Base-by-base conservation (phyloP, 2,113 vertebrate genomes). In the Hylia prasina region DNA sequence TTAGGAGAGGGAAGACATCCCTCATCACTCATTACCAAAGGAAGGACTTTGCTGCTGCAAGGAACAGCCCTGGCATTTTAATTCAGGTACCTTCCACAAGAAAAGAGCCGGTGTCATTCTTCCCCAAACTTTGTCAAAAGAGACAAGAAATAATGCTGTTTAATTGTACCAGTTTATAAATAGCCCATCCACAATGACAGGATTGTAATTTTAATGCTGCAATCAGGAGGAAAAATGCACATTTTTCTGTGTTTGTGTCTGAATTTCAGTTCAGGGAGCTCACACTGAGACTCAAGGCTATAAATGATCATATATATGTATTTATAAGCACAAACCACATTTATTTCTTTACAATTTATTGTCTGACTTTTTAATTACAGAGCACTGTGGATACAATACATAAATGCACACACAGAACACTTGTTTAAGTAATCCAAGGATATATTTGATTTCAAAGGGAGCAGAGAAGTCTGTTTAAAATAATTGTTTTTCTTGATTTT, bases 11-110 rank as follows among this genome's bases (percentile, higher is more conserved):
- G 93, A 94, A 95, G 96, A 93, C 84, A 95, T 95, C 87, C 73
- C 93, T 97, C 96, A 95, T 97, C 79, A 94, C 80, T 97, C 97
- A 95, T 96, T 87, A 71, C 88, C 56, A 58, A 80, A 80, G 91
- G 89, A 82, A 93, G 89, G 95, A 42, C 93, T 91, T 88, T 13
- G 94, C 90, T 89, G 75, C 94, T 58, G 87, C 78, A 39, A 48
- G 45, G 89, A 93, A 27, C 70, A 78, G 91, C 88, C 86, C 1
- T 42, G 51, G 94, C 92, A 96, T 97, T 91, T 66, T 93, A 96
- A 97, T 96, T 51, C 92, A 56, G 75, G 66, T 58, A 4, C 91
- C 93, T 96, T 93, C 57, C 35, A 15, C 35, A 33, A 42, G 85
- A 39, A 85, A 37, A 90, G 47, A 84, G 82, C 15, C 82, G 31